These are phyloP conservation scores for Abscondita cerata DNA, from an alignment of 2,888 invertebrate species.

Conservation along the genomic window DNA sequence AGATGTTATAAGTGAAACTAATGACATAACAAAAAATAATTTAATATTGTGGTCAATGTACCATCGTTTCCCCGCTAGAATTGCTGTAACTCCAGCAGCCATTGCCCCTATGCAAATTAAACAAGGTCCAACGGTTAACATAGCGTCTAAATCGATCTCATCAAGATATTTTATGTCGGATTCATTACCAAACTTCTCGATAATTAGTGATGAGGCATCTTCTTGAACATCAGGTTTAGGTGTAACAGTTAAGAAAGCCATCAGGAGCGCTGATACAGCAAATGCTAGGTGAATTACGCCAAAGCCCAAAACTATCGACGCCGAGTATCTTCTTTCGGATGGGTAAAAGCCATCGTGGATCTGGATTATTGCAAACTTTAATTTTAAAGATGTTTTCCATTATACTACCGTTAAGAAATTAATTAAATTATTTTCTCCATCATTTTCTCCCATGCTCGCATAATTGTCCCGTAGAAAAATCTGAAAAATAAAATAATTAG, in stretches of 20 bases:
- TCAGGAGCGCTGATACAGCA: constrained; percentile 64
- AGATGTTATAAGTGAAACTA: constrained; percentile 61
- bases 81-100: constrained; percentile 63
- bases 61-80: constrained; percentile 70
- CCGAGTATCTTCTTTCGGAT: constrained; percentile 71
- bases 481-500: too few species aligned
- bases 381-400: constrained; percentile 75
- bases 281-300: constrained; percentile 69
- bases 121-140: constrained; percentile 60
- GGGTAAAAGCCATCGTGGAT: constrained; percentile 67
- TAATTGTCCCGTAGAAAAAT: too few species aligned
- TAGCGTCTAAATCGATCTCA: constrained; percentile 41
- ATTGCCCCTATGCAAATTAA: constrained; percentile 63
- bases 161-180: not conserved
- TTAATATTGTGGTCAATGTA: constrained; percentile 71
- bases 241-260: constrained; percentile 61
- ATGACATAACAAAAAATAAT: constrained; percentile 66
- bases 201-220: too few species aligned
- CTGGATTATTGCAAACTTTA: constrained; percentile 69
- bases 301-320: constrained; percentile 70
- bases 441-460: too few species aligned
- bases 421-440: too few species aligned
- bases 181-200: too few species aligned
- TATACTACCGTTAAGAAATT: too few species aligned
- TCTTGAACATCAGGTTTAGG: constrained; percentile 9